These are phyloP conservation scores for Campoplex nolae DNA, from an alignment of 2,888 invertebrate genomes.

Conservation along the genomic window DNA sequence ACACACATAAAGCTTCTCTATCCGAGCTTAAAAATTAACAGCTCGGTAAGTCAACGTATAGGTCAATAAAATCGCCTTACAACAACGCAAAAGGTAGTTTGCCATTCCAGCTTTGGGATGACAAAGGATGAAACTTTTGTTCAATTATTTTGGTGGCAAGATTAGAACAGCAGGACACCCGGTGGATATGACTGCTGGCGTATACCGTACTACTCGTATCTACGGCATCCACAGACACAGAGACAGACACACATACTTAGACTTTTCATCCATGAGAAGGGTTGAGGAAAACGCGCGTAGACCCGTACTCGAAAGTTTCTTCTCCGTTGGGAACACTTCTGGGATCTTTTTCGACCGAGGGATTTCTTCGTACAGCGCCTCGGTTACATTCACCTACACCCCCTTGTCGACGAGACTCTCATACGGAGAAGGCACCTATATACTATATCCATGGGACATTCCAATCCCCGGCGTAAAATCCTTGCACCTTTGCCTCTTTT, in stretches of 20 bases:
- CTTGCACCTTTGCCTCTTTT: no score
- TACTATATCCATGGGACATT: neutral
- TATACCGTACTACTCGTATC: neutral
- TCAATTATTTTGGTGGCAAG: neutral
- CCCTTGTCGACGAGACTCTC: slow-evolving; percentile 38
- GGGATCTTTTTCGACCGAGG: slow-evolving; percentile 59
- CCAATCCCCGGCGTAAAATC: neutral
- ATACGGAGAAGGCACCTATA: neutral
- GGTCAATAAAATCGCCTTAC: no score
- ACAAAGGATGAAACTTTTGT: neutral
- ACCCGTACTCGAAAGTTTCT: slow-evolving; percentile 49
- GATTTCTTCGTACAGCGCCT: slow-evolving; percentile 54
- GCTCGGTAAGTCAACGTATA: no score
- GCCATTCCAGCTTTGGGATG: no score
- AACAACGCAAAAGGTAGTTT: no score
- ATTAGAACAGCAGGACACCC: neutral
- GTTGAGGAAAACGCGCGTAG: slow-evolving; percentile 51
- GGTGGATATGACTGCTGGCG: neutral
- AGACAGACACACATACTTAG: neutral
- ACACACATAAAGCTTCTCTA: no score
- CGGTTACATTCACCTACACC: slow-evolving; percentile 53
- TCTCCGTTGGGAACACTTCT: slow-evolving; percentile 62
- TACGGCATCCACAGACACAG: neutral
- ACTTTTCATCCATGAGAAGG: slow-evolving; percentile 5
- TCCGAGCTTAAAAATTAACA: no score